These are phyloP conservation scores for Lerema accius DNA, from an alignment of 1,140 invertebrate genomes.

Conservation along the genomic window DNA sequence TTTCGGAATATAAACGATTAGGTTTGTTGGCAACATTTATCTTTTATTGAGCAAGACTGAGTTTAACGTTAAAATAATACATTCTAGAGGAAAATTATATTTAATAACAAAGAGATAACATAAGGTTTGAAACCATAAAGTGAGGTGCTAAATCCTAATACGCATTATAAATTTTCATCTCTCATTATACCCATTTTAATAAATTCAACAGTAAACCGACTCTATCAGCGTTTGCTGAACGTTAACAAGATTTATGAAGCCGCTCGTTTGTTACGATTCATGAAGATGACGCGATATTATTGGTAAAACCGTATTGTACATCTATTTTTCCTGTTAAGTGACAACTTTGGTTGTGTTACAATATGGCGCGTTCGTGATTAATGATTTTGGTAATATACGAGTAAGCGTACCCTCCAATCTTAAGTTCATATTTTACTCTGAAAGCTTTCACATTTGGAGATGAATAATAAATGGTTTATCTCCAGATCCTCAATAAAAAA, in stretches of 20 bases:
- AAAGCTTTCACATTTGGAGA: not conserved
- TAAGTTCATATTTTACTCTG: not conserved
- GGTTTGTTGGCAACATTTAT: too few species aligned
- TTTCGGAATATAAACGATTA: too few species aligned
- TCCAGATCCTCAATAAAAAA: not conserved
- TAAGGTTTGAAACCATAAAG: too few species aligned
- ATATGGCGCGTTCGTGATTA: constrained; percentile 4
- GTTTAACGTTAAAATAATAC: too few species aligned
- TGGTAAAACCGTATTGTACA: constrained; percentile 16
- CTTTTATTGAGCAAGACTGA: too few species aligned
- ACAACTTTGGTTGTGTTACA: constrained; percentile 8
- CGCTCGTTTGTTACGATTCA: constrained; percentile 40
- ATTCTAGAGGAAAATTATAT: too few species aligned
- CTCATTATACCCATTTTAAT: constrained; percentile 45
- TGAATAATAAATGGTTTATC: not conserved
- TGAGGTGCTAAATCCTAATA: not conserved
- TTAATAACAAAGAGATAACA: too few species aligned
- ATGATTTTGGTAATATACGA: constrained; percentile 21
- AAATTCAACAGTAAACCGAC: constrained; percentile 40
- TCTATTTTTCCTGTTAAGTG: constrained; percentile 11
- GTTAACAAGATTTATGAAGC: constrained; percentile 46
- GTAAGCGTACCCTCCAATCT: not conserved
- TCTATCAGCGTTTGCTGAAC: constrained; percentile 41
- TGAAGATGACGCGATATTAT: constrained; percentile 36
- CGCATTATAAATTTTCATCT: constrained; percentile 35